These are phyloP conservation scores for Rhinoptilus africanus DNA, from an alignment of 2,113 vertebrate genomes.

Conservation along the genomic window DNA sequence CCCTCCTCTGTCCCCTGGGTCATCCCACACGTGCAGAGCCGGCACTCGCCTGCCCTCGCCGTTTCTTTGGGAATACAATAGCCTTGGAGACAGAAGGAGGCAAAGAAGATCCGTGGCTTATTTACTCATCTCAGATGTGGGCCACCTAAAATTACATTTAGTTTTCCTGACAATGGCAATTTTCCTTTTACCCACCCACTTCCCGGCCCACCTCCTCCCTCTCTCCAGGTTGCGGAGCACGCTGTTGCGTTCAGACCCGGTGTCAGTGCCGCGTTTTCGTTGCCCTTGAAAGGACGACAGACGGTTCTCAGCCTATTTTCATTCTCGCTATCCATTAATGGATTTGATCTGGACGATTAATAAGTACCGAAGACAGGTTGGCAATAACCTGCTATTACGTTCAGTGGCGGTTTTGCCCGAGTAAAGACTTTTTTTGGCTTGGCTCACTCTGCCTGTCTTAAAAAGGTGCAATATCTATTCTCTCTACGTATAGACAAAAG, in stretches of 20 bases:
- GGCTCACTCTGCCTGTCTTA: neutral
- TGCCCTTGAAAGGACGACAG: constrained; percentile 22
- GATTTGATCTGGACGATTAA: constrained; percentile 13
- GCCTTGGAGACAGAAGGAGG: neutral
- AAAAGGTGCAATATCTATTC: neutral
- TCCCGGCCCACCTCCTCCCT: neutral
- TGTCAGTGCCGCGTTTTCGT: neutral
- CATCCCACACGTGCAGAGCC: neutral
- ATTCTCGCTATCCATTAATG: constrained; percentile 8
- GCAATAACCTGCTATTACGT: constrained; percentile 6
- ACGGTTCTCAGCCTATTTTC: neutral
- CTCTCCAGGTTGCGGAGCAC: neutral
- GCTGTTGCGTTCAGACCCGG: neutral
- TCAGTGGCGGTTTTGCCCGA: neutral
- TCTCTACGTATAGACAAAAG: neutral
- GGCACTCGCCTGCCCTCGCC: neutral
- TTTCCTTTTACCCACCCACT: constrained; percentile 9
- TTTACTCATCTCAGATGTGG: neutral
- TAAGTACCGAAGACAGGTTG: neutral
- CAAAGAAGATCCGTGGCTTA: neutral
- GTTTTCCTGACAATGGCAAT: constrained; percentile 33
- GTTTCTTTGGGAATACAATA: neutral
- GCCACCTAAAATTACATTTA: constrained; percentile 19
- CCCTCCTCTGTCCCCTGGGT: neutral
- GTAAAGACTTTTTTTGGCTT: neutral